Percentiles rank a stretch among this genome's conserved stretches.
Conservation (phyloP, 2,888 invertebrate species). For the Hipparchia semele region DNA sequence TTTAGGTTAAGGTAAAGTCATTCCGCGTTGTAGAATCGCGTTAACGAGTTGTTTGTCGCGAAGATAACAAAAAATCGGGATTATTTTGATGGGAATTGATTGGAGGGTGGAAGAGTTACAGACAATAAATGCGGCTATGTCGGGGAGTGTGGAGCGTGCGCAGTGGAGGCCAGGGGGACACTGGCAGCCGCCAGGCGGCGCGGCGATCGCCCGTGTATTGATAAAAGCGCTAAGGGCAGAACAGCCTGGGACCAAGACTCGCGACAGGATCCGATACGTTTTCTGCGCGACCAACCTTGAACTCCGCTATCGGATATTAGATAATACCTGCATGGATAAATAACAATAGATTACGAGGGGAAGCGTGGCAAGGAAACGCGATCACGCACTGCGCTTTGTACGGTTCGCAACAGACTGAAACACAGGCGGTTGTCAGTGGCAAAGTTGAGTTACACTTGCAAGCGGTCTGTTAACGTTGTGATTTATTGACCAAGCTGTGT, state of each 20-base stretch:
- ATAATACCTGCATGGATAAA: slow-evolving; percentile 63
- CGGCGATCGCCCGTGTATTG: slow-evolving; percentile 63
- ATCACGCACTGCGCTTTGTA: slow-evolving; percentile 8
- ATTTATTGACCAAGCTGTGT: slow-evolving; percentile 21
- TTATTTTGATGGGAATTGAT: slow-evolving; percentile 63
- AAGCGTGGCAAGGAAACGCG: slow-evolving; percentile 7
- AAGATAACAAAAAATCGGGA: slow-evolving; percentile 47
- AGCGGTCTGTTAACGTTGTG: slow-evolving; percentile 27
- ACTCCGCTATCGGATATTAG: slow-evolving; percentile 72
- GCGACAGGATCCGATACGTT: slow-evolving; percentile 49
- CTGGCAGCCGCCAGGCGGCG: slow-evolving; percentile 73
- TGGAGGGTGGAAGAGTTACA: slow-evolving; percentile 57
- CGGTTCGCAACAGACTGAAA: slow-evolving; percentile 19
- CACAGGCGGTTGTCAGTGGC: slow-evolving; percentile 6
- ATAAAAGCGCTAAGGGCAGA: slow-evolving; percentile 74
- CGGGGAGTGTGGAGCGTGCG: slow-evolving; percentile 73
- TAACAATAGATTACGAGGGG: slow-evolving; percentile 25
- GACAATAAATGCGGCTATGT: slow-evolving; percentile 66
- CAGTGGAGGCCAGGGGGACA: slow-evolving; percentile 63
- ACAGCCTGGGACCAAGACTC: slow-evolving; percentile 39
- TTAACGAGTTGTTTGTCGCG: slow-evolving; percentile 47
- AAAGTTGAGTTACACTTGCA: slow-evolving; percentile 20
- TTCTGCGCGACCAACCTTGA: slow-evolving; percentile 73
- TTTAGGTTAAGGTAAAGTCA: slow-evolving; percentile 6
- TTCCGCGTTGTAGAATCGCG: slow-evolving; percentile 5